Evolutionary conservation across 2,797 vertebrate genomes (phyloP), one percentile per base, ranked within the genome.

Genomic region (Gymnocypris eckloni): DNA sequence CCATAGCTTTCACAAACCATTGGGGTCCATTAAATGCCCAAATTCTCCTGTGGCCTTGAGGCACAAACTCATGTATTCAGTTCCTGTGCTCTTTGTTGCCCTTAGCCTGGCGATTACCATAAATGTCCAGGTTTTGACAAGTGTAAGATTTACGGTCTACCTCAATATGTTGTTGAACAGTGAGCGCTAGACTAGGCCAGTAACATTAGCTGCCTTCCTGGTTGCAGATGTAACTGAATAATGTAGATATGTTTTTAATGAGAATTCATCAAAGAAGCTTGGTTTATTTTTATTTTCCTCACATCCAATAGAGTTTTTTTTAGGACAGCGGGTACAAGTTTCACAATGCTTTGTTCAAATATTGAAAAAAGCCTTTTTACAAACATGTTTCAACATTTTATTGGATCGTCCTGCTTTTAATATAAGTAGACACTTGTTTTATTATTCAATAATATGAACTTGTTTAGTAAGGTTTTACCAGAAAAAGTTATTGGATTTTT

Each of bases 91-190:
- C 28, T 4, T 72, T 61, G 54, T 66, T 69, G 61, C 73, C 12
- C 5, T 64, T 50, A 52, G 61, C 76, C 48, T 10, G 18, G 48
- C 79, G 54, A 79, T 69, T 12, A 76, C 39, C 41, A 45, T 54
- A 79, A 83, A 78, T 70, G 48, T 61, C 3, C 84, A 64, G 78
- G 33, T 37, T 84, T 52, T 73, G 72, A 71, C 77, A 66, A 81
- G 64, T 25, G 61, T 66, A 45, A 11, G 56, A 37, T 37, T 66
- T n/a, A 28, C 61, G 10, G n/a, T 20, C 13, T 82, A 33, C 16
- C 73, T 52, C 8, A 45, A 12, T 52, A 2, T 25, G 69, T 56
- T 61, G 28, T 70, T 59, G 52, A 79, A 67, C 67, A 41, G 48
- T 25, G 39, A 28, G 56, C 12, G 9, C 78, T 61, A 28, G 72